These are phyloP conservation scores for Allygus modestus DNA, from an alignment of 2,888 invertebrate species.

Conservation along the genomic window DNA sequence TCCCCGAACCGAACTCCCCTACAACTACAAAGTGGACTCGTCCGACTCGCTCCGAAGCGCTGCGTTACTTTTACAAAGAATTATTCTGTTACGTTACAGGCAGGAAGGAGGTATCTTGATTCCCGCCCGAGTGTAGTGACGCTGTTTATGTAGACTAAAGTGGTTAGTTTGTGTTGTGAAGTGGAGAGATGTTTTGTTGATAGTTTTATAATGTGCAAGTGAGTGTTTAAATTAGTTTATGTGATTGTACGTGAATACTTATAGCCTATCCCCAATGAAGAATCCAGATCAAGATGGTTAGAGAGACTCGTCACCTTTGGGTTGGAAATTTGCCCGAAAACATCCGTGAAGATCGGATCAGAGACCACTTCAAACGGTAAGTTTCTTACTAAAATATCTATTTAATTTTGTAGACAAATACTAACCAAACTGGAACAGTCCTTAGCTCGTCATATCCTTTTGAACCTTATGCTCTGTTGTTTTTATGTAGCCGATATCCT, in stretches of 20 bases:
- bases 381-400: slow-evolving; percentile 69
- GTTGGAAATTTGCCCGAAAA: slow-evolving; percentile 99
- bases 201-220: slow-evolving; percentile 66
- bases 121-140: slow-evolving; percentile 68
- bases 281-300: slow-evolving; percentile 99
- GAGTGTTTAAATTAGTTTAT: slow-evolving; percentile 67
- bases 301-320: slow-evolving; percentile 99
- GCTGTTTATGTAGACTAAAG: slow-evolving; percentile 67
- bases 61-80: slow-evolving; percentile 59
- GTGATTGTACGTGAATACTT: slow-evolving; percentile 68
- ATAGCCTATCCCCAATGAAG: slow-evolving; percentile 87
- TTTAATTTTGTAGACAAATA: too few relatives aligned
- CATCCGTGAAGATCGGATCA: slow-evolving; percentile 97
- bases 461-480: too few relatives aligned
- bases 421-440: too few relatives aligned
- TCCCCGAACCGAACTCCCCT: slow-evolving; percentile 65
- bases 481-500: too few relatives aligned
- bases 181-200: slow-evolving; percentile 64
- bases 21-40: slow-evolving; percentile 69
- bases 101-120: slow-evolving; percentile 50
- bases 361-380: slow-evolving; percentile 99
- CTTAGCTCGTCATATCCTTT: too few relatives aligned
- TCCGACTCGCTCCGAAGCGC: slow-evolving; percentile 66
- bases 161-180: slow-evolving; percentile 66
- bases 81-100: slow-evolving; percentile 60